Evolutionary conservation across 2,797 vertebrate genomes (phyloP).

Genomic region (Malurus leucopterus): DNA sequence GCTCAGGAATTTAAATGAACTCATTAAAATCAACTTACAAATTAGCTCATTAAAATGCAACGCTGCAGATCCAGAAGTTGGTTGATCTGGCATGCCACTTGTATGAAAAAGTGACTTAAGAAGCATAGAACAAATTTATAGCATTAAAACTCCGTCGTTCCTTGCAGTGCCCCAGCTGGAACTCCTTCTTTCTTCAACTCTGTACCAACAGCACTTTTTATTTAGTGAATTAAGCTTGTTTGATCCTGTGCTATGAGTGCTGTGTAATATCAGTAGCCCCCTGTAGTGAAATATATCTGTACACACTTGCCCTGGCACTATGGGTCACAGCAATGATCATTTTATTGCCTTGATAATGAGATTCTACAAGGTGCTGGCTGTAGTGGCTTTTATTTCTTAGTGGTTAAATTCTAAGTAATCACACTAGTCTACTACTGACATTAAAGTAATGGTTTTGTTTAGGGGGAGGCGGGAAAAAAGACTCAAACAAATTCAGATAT

Average conservation of each 20-base stretch:
- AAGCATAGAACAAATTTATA: background rate
- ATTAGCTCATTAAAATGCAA: conserved; percentile 51
- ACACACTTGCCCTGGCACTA: background rate
- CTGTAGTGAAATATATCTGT: background rate
- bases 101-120: conserved; percentile 5
- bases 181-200: background rate
- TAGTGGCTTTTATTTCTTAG: conserved; percentile 14
- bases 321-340: background rate
- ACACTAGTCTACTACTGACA: background rate
- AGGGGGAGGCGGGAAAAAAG: background rate
- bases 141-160: background rate
- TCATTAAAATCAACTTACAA: conserved; percentile 61
- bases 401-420: background rate
- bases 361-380: background rate
- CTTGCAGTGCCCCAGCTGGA: background rate
- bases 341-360: background rate
- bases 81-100: conserved; percentile 7
- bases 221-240: background rate
- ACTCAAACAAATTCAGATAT: background rate
- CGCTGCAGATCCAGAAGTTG: background rate
- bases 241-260: background rate
- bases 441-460: background rate
- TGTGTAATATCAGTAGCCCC: background rate
- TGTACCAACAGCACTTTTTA: background rate
- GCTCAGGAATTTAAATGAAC: conserved; percentile 60